A percentile compares a stretch with the other conserved stretches of the same genome.
phyloP scores from a whole-genome alignment of 2,888 invertebrate species.

The Frankliniella fusca region DNA sequence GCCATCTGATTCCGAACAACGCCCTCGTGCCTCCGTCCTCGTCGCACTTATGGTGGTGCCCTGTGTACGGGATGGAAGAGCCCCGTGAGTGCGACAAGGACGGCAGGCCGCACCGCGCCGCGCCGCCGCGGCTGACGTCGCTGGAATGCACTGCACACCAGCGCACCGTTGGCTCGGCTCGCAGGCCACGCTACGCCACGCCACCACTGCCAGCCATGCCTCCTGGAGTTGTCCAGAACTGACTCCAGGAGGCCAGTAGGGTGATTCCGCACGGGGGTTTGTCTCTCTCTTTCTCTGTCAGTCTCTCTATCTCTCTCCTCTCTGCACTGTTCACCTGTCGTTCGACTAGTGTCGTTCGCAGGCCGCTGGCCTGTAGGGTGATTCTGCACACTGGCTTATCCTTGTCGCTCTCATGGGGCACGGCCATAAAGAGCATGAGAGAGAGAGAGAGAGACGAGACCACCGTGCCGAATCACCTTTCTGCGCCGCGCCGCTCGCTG shows the following conservation, averaged over 20 bases:
- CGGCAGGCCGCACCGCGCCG: neutral
- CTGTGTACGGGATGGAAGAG: too few species aligned
- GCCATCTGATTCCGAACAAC: neutral
- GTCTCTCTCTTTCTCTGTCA: neutral
- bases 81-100: neutral
- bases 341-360: neutral
- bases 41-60: too few species aligned
- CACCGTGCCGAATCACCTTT: neutral
- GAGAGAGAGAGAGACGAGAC: neutral
- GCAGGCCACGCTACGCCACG: neutral
- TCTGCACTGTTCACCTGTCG: neutral
- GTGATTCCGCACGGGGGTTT: too few species aligned
- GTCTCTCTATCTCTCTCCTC: neutral
- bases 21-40: too few species aligned
- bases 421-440: neutral
- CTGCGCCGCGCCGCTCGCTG: neutral
- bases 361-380: neutral
- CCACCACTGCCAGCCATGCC: neutral
- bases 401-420: too few species aligned
- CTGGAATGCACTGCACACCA: neutral
- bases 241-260: neutral
- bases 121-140: neutral
- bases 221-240: neutral
- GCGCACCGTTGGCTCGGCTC: neutral
- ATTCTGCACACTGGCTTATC: too few species aligned